Evolutionary conservation across 64 coral and sea anemone genomes (phyloP), one percentile per base, ranked within the genome.

Genomic region (Dendrophyllia cribrosa): DNA sequence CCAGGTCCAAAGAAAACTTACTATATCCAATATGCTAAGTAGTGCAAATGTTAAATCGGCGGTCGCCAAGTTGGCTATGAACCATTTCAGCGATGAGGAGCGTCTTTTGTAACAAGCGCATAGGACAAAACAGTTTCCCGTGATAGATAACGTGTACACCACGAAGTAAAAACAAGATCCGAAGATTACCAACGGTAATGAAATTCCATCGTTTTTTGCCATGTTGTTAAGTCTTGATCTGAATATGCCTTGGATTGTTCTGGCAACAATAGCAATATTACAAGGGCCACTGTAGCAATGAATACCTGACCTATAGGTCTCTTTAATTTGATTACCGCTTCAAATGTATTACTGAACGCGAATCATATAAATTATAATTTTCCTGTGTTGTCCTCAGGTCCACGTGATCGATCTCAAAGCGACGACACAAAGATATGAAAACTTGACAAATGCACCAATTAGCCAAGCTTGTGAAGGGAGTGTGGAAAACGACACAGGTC

Each of bases 21-120:
- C 69, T 12, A 75, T 13, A 9, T 92, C 79, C 22, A 92, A 92
- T 45, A 92, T 76, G 46, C 68, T 92, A 16, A 92, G n/a, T 23
- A 74, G 20, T 0, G 69, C 52, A 52, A 76, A 85, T 50, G 63
- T 12, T 20, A 92, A 60, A 45, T 85, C 89, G 70, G 89, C 68
- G 17, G 62, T 11, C 0, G 89, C 89, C 12, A 92, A 58, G 43
- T 92, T 92, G 8, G 68, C 89, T 11, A 92, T 92, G 44, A 62
- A 76, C 79, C 79, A 92, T 11, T 85, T 65, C n/a, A 85, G 26
- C 0, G 23, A 85, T 16, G 66, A 53, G 4, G 34, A 51, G 11
- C 13, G 56, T 53, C 90, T 51, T 64, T 85, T 77, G 59, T 43
- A 92, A 49, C 80, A 86, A 12, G 44, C 34, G 1, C 23, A 76